Evolutionary conservation across 2,797 vertebrate genomes (phyloP).

Genomic region (Melanotaenia maccullochi): DNA sequence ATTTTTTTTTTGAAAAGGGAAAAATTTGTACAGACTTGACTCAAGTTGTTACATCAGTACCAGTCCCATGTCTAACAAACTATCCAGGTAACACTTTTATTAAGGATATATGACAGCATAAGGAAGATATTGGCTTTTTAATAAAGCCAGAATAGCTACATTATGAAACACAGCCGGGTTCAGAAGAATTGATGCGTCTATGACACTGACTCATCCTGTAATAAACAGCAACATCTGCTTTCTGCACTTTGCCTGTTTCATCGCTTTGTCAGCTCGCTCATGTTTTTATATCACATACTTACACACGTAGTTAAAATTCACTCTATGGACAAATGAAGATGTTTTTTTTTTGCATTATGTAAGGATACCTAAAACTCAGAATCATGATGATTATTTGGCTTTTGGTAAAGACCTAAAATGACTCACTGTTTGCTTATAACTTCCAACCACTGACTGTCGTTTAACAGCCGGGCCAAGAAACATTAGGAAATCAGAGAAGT

Average conservation of each 20-base stretch:
- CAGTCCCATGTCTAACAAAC: background rate
- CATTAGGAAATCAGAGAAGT: background rate
- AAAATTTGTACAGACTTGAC: background rate
- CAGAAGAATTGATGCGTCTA: conserved; percentile 1
- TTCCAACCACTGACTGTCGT: background rate
- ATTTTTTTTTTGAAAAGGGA: background rate
- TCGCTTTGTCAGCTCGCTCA: background rate
- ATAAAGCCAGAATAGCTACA: background rate
- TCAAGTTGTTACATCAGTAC: background rate
- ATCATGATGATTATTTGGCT: background rate
- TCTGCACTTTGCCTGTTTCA: background rate
- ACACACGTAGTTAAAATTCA: background rate
- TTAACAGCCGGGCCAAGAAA: background rate
- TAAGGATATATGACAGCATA: conserved; percentile 8
- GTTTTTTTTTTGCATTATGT: background rate
- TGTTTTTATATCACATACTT: background rate
- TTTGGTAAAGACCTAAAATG: background rate
- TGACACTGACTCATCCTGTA: conserved; percentile 32
- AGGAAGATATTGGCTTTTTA: conserved; percentile 22
- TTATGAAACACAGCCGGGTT: conserved; percentile 7
- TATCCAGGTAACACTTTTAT: conserved; percentile 11
- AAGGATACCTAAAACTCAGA: background rate
- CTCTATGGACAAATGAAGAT: background rate
- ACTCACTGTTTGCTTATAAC: background rate
- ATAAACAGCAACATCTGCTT: conserved; percentile 39